A percentile compares a stretch with the other conserved stretches of the same genome.
Conservation (phyloP, 1,140 invertebrate species). For the Popillia japonica region DNA sequence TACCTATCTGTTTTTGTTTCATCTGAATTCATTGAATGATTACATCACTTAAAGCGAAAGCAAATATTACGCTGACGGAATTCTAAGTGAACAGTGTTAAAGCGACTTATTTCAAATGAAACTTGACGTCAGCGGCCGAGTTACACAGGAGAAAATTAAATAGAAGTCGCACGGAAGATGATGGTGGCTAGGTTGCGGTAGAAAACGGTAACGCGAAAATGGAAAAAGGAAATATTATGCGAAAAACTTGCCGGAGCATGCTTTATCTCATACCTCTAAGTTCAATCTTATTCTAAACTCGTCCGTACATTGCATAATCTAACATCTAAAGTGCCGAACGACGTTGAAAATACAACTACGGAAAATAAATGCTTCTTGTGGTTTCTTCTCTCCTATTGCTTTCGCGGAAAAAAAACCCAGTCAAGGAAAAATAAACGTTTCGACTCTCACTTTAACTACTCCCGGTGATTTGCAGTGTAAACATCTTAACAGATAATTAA, state of each 20-base stretch:
- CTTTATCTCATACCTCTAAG: slow-evolving; percentile 13
- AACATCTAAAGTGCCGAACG: slow-evolving; percentile 23
- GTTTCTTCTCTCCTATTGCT: neutral
- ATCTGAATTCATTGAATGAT: neutral
- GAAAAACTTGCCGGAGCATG: slow-evolving; percentile 4
- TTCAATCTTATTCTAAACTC: slow-evolving; percentile 32
- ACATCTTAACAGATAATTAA: slow-evolving; percentile 21
- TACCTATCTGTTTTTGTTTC: neutral
- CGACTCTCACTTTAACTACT: neutral
- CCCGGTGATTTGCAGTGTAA: slow-evolving; percentile 15
- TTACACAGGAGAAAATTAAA: slow-evolving; percentile 16
- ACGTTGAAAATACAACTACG: slow-evolving; percentile 19
- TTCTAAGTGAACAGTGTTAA: neutral
- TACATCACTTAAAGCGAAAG: neutral
- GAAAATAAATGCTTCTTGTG: slow-evolving; percentile 27
- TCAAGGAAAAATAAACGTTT: neutral
- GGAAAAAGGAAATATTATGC: slow-evolving; percentile 24
- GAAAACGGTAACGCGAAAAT: slow-evolving; percentile 2
- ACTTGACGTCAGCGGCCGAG: neutral
- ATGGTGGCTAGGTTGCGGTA: neutral
- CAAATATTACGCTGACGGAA: neutral
- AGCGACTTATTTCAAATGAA: slow-evolving; percentile 8
- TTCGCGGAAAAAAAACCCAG: neutral
- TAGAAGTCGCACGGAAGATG: neutral
- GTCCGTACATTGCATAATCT: slow-evolving; percentile 27